Base-by-base conservation (phyloP, 2,888 invertebrate species). In the Acanthosepion pharaonis region DNA sequence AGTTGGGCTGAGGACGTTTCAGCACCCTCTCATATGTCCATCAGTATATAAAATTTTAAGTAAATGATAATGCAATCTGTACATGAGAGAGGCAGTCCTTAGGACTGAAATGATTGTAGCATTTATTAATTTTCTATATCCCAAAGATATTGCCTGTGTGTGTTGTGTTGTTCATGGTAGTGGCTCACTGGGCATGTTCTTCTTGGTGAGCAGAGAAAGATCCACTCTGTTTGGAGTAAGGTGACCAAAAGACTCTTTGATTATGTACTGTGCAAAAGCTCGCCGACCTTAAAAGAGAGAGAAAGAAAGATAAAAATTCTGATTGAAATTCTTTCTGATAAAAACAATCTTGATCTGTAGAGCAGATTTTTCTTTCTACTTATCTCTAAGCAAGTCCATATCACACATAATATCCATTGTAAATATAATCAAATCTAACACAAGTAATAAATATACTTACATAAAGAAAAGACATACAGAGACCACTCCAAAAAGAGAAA, bases 201-300 rank as follows among this genome's bases (percentile, higher is more conserved):
- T 93, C 51, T 95, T 95, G 48, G 95, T 95, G 91, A 94, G 95
- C 94, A 96, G 95, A 94, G 95, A 95, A 53, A 95, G 95, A 94
- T 96, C 96, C 23, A 96, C 95, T 94, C 97, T 95, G 95, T 97
- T 97, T 18, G 97, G 96, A 42, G 97, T 97, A 95, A 97, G 96
- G 96, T 97, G 97, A 94, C 97, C 97, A 96, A 98, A 98, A 96
- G 98, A 98, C 96, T 98, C 98, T 96, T 98, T 98, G 95, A 98
- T 98, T 95, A 98, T 98, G 94, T 98, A 98, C 96, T 98, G 98
- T 23, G 98, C 98, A 94, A 98, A 97, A 95, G 98, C 98, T 94
- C 98, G 97, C 96, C 98, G 98, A 53, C 98, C 98, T 98, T 96
- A 94, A 98, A 97, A 94, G 95, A 94, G 94, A 91, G 51, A 93